These are phyloP conservation scores for Nycticebus coucang DNA, from an alignment of 2,113 vertebrate species.

Conservation along the genomic window DNA sequence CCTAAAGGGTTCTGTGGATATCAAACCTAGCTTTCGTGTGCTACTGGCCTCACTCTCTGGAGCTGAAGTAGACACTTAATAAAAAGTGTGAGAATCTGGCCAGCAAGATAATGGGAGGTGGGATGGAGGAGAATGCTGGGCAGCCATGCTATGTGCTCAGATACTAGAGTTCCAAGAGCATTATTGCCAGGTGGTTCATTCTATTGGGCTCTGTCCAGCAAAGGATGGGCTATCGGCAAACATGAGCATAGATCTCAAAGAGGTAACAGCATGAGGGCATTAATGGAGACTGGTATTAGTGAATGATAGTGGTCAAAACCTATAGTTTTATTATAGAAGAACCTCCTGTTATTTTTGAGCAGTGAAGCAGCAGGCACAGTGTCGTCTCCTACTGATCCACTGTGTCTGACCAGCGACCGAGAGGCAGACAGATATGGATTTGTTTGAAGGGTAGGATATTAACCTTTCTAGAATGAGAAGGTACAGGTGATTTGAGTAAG, in stretches of 20 bases:
- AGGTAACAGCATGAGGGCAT: not conserved
- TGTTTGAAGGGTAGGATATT: not conserved
- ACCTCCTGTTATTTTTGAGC: not conserved
- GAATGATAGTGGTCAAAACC: not conserved
- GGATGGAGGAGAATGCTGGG: not conserved
- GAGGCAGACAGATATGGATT: not conserved
- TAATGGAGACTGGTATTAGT: not conserved
- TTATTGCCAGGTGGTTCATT: not conserved
- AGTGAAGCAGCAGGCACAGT: not conserved
- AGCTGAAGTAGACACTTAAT: not conserved
- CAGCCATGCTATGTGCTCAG: not conserved
- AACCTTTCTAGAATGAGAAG: conserved; percentile 11
- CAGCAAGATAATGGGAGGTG: not conserved
- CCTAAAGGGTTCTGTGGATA: not conserved
- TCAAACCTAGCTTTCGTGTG: not conserved
- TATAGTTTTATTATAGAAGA: not conserved
- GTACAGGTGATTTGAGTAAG: not conserved
- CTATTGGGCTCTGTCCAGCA: not conserved
- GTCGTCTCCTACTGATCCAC: not conserved
- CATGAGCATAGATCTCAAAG: conserved; percentile 13
- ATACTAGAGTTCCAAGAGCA: conserved; percentile 19
- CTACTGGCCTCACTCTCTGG: not conserved
- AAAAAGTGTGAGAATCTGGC: not conserved
- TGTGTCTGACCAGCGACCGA: not conserved
- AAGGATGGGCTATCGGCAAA: conserved; percentile 17